phyloP scores from a whole-genome alignment of 2,797 vertebrate species.

The Trichosurus vulpecula region DNA sequence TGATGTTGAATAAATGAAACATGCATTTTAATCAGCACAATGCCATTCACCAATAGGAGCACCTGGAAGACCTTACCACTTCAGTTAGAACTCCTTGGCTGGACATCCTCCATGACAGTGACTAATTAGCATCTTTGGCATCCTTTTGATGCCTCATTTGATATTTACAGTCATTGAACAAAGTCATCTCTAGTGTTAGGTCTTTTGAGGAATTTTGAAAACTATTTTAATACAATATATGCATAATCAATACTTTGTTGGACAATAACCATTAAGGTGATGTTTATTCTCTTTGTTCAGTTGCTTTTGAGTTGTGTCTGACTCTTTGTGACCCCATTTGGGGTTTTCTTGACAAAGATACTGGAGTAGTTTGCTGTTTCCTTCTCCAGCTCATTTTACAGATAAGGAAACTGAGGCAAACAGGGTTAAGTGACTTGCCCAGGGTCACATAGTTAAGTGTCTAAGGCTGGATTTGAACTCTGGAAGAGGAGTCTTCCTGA shows the following conservation, averaged over 20 bases:
- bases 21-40: not conserved
- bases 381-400: not conserved
- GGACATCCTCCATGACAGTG: not conserved
- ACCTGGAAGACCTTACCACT: not conserved
- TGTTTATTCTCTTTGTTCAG: not conserved
- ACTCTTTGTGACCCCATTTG: not conserved
- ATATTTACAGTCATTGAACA: not conserved
- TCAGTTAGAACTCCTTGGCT: not conserved
- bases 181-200: not conserved
- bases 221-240: not conserved
- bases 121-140: not conserved
- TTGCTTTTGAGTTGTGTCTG: not conserved
- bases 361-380: not conserved
- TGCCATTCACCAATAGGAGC: not conserved
- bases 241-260: not conserved
- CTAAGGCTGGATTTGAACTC: not conserved
- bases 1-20: not conserved
- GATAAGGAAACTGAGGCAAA: not conserved
- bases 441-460: too few relatives aligned
- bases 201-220: not conserved
- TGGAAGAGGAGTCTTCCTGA: not conserved
- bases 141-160: not conserved
- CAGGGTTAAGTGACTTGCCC: not conserved
- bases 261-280: not conserved
- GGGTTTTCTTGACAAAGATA: not conserved